Evolutionary conservation across 2,113 vertebrate genomes (phyloP), one percentile per base, ranked within the genome.

Genomic region (Prinia subflava): DNA sequence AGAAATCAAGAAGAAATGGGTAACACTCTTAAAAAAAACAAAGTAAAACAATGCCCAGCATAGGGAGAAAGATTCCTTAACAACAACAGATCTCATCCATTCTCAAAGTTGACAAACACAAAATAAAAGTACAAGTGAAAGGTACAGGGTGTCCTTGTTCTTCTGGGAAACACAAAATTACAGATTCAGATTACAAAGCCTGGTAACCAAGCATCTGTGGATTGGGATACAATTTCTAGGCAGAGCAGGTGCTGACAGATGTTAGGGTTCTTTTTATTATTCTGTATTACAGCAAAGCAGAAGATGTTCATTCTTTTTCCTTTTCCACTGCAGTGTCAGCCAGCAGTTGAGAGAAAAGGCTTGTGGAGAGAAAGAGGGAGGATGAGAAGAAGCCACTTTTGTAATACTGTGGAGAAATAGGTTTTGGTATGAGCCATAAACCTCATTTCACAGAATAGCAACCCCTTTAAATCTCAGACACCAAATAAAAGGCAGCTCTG

Each of bases 1-100:
- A 89, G 53, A 87, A 92, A 74, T 93, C 21, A 91, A 75, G 41
- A 90, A 46, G 52, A 87, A 96, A 92, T 35, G 52, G 69, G 55
- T 65, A 96, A 55, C 56, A 49, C 33, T 92, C 41, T 41, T 19
- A 15, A 60, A 64, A 86, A 91, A 86, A 89, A 46, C 6, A 25
- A n/a, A 87, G 56, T 73, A 47, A 79, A 87, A 42, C 42, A 67
- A 31, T 59, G 46, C 56, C 50, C 13, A 4, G 15, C 14, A 13
- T 1, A 56, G 46, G 24, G 65, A 1, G 49, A 82, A 57, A 82
- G 24, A 44, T 35, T 14, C 33, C 12, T 2, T 31, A 47, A 50
- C 21, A 92, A 44, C 73, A 84, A 53, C 24, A 68, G 24, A 57
- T 68, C 21, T 30, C 11, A 44, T 76, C 41, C 52, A 30, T 78